Percentiles rank a stretch among this genome's conserved stretches.
Evolutionary conservation across 2,113 vertebrate genomes (phyloP).

Genomic region (Phalacrocorax brasilianus): DNA sequence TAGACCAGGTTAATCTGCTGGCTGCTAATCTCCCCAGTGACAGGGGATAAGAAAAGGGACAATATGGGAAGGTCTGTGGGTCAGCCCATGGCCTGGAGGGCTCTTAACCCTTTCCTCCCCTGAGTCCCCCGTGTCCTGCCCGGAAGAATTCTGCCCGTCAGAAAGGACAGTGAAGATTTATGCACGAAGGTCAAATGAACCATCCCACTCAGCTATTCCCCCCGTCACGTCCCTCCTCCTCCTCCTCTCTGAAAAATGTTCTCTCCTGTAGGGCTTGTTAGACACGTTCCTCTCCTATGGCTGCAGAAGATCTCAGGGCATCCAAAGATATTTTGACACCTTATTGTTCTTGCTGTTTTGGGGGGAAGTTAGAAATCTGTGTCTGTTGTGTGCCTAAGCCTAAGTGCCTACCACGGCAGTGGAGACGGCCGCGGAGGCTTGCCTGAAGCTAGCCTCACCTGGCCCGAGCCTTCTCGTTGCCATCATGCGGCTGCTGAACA

Average conservation of each 20-base stretch:
- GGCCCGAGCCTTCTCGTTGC: not conserved
- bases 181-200: not conserved
- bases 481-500: fast-evolving
- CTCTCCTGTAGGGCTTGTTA: not conserved
- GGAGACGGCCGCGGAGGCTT: fast-evolving
- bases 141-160: not conserved
- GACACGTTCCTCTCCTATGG: not conserved
- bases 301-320: not conserved
- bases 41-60: not conserved
- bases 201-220: not conserved
- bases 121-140: not conserved
- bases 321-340: not conserved
- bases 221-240: too few species aligned
- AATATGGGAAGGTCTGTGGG: slow-evolving; percentile 33
- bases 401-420: not conserved
- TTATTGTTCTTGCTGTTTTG: not conserved
- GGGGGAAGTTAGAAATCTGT: not conserved
- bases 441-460: not conserved
- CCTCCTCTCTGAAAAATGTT: not conserved
- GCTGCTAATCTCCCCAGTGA: slow-evolving; percentile 20
- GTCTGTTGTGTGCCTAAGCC: not conserved
- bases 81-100: slow-evolving; percentile 39
- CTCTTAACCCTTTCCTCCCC: slow-evolving; percentile 36
- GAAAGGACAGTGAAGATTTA: not conserved
- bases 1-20: slow-evolving; percentile 31